Conservation (phyloP, 2,888 invertebrate genomes). For the Heliconius erato region DNA sequence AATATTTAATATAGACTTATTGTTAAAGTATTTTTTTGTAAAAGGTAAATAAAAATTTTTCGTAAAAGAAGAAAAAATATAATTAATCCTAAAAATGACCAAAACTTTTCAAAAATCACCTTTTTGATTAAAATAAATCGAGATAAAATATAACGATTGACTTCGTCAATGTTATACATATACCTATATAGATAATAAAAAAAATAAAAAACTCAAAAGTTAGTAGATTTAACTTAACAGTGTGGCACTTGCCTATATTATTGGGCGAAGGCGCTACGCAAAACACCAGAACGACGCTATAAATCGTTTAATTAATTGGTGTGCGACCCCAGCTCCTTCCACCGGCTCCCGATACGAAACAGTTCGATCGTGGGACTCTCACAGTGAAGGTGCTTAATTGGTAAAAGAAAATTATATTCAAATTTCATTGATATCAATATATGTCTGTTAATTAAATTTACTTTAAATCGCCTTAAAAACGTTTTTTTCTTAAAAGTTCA, state of each 20-base stretch:
- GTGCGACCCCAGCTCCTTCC: constrained; percentile 62
- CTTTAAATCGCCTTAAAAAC: background rate
- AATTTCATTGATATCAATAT: background rate
- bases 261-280: constrained; percentile 50
- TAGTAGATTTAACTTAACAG: background rate
- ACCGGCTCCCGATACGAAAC: constrained; percentile 57
- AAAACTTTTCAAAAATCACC: too few species aligned
- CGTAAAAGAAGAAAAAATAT: too few species aligned
- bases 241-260: constrained; percentile 5
- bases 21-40: too few species aligned
- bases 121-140: background rate
- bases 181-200: background rate
- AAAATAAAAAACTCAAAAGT: background rate
- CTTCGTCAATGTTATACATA: background rate
- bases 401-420: background rate
- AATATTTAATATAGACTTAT: too few species aligned
- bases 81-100: too few species aligned
- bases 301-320: constrained; percentile 67
- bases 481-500: background rate
- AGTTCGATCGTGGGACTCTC: constrained; percentile 63
- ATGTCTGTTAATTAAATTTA: background rate
- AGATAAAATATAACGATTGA: background rate
- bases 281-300: constrained; percentile 58
- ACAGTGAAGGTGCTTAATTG: constrained; percentile 51
- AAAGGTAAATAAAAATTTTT: too few species aligned